Evolutionary conservation across 2,113 vertebrate species (phyloP).

Genomic region (Toxostoma redivivum): DNA sequence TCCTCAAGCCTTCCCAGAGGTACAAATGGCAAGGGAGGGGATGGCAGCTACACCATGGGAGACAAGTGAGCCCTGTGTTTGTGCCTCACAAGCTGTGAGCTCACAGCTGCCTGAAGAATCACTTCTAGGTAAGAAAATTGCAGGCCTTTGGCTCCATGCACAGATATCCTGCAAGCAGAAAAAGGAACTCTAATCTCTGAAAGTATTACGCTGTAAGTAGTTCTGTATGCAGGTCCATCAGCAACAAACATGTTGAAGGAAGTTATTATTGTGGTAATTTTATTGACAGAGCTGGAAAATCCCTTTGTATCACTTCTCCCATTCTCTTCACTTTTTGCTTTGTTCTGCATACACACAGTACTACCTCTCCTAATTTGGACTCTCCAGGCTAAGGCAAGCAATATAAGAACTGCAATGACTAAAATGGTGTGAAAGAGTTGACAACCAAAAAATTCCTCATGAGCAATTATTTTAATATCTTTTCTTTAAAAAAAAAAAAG

Average conservation of each 20-base stretch:
- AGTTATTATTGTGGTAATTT: slow-evolving; percentile 50
- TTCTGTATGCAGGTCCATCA: slow-evolving; percentile 5
- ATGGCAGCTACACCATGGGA: not conserved
- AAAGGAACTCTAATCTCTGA: not conserved
- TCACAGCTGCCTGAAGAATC: not conserved
- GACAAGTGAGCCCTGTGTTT: not conserved
- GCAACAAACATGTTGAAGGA: slow-evolving; percentile 8
- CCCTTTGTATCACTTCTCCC: slow-evolving; percentile 49
- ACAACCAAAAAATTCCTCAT: not conserved
- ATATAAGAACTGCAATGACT: not conserved
- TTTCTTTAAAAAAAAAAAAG: not conserved
- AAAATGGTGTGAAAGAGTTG: not conserved
- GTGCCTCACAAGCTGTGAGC: not conserved
- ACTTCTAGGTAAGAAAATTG: not conserved
- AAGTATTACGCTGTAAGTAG: not conserved
- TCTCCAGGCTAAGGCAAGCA: not conserved
- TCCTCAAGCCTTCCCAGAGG: not conserved
- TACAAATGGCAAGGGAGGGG: not conserved
- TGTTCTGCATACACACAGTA: not conserved
- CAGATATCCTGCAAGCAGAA: not conserved
- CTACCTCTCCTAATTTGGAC: not conserved
- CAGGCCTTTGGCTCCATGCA: rapidly evolving
- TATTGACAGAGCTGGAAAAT: slow-evolving; percentile 58
- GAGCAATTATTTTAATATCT: not conserved
- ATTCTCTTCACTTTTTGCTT: slow-evolving; percentile 31